These are phyloP conservation scores for Orchesellides sinensis DNA, from an alignment of 2,888 invertebrate species.

Conservation along the genomic window DNA sequence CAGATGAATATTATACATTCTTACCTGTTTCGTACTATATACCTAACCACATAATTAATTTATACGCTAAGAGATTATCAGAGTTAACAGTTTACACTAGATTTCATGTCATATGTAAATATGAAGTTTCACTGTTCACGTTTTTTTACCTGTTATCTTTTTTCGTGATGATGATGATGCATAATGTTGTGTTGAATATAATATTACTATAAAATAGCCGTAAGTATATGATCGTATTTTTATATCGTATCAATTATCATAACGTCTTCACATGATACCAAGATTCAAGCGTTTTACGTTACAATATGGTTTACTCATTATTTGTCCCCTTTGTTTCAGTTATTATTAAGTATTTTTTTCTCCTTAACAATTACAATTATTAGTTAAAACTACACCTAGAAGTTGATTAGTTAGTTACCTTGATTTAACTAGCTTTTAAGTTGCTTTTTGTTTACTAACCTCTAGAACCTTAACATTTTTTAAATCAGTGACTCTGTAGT, in stretches of 20 bases:
- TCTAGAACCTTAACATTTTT: not conserved
- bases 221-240: conserved; percentile 23
- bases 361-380: not conserved
- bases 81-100: conserved; percentile 49
- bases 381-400: not conserved
- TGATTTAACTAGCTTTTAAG: conserved; percentile 61
- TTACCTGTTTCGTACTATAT: conserved; percentile 15
- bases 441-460: conserved; percentile 38
- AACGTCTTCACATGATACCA: conserved; percentile 68
- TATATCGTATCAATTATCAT: conserved; percentile 46
- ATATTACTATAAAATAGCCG: conserved; percentile 25
- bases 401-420: conserved; percentile 62
- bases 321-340: conserved; percentile 68
- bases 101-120: conserved; percentile 57
- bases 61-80: conserved; percentile 52
- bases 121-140: conserved; percentile 52
- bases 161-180: conserved; percentile 44
- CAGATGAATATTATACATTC: conserved; percentile 35
- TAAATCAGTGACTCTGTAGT: conserved; percentile 46
- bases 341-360: conserved; percentile 44
- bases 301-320: conserved; percentile 68
- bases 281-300: conserved; percentile 68
- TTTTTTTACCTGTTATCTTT: conserved; percentile 26
- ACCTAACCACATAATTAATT: conserved; percentile 9
- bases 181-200: conserved; percentile 23